Evolutionary conservation across 2,888 invertebrate species (phyloP), one percentile per base, ranked within the genome.

Genomic region (Oligia fasciuncula): DNA sequence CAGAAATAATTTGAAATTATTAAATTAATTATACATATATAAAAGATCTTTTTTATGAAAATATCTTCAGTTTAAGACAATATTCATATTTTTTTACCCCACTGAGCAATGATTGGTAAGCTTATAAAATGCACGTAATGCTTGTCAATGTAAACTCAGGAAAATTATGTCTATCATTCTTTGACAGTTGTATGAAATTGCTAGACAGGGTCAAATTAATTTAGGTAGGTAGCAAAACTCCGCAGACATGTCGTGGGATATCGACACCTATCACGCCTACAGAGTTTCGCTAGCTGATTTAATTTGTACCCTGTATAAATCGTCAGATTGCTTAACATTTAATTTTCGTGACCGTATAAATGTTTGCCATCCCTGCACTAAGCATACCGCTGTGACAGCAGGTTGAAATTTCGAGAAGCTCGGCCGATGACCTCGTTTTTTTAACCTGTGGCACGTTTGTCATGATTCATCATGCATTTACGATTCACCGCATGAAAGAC

Each of bases 401-500:
- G 46, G 62, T 79, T 77, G 75, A 79, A 79, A 80, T 73, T 83
- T 85, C 78, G 77, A 70, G 73, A 82, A 85, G 85, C 85, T 73
- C 87, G 91, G 90, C 89, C 90, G 77, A 76, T 75, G 90, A 91
- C 92, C 92, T 89, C 85, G 86, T 87, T 89, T 85, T 90, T 89
- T 86, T 83, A 81, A 80, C 68, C 75, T 81, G 84, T 80, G 85
- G 82, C 79, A 83, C 75, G 80, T 86, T 87, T 82, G 74, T 76
- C 79, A 85, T 92, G 92, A 93, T 86, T 93, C 93, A 92, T 91
- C 87, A 81, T 83, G 83, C 86, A 88, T 88, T 87, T 84, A 77
- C 88, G 66, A 89, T 89, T 86, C 87, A 79, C 83, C 74, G 81
- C 80, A 85, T 86, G 77, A 82, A 73, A 77, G 62, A 73, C 80